Percentiles rank a stretch among this genome's conserved stretches.
These are phyloP conservation scores for Rattus rattus DNA, from an alignment of 2,113 vertebrate genomes.

Conservation along the genomic window DNA sequence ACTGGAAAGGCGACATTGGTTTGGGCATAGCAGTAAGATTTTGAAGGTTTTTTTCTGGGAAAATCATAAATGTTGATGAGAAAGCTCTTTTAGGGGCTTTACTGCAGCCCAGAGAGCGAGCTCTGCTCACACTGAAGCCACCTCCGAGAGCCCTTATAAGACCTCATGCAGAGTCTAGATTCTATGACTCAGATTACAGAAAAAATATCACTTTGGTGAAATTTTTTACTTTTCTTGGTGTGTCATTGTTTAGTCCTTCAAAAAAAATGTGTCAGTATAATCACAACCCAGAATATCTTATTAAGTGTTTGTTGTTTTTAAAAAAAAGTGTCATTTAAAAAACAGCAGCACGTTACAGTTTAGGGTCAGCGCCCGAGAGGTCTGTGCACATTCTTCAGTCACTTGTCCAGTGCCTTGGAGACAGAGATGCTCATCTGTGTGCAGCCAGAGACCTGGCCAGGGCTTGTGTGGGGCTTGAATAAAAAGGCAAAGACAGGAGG, in stretches of 20 bases:
- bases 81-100: conserved; percentile 37
- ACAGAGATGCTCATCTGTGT: conserved; percentile 78
- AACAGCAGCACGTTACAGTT: conserved; percentile 38
- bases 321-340: conserved; percentile 42
- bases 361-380: conserved; percentile 48
- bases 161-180: not conserved
- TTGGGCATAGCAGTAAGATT: not conserved
- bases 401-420: conserved; percentile 66
- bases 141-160: conserved; percentile 12
- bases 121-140: not conserved
- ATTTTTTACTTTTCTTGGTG: conserved; percentile 66
- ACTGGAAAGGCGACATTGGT: not conserved
- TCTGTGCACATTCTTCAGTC: conserved; percentile 65
- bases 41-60: not conserved
- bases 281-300: not conserved
- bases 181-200: conserved; percentile 3
- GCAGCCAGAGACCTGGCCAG: conserved; percentile 75
- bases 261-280: conserved; percentile 56
- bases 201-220: conserved; percentile 59
- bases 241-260: conserved; percentile 50
- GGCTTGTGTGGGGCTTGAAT: conserved; percentile 75
- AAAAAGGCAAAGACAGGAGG: conserved; percentile 66
- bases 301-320: conserved; percentile 47
- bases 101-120: conserved; percentile 34
- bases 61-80: not conserved